Percentiles rank a stretch among this genome's conserved stretches.
Conservation (phyloP, 2,113 vertebrate genomes). For the Erythrocebus patas region DNA sequence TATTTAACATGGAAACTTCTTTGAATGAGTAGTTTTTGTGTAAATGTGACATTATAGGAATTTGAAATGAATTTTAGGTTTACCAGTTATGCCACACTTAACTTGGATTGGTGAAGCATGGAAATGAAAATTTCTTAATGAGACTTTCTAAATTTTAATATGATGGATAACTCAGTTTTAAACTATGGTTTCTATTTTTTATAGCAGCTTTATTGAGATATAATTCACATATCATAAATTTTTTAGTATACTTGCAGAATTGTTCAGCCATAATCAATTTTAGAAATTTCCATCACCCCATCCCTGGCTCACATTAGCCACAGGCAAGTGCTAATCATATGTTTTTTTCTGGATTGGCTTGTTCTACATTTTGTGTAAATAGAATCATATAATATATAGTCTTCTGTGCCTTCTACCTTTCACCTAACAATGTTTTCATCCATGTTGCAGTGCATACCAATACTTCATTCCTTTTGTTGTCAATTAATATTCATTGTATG, state of each 20-base stretch:
- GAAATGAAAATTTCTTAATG: conserved; percentile 23
- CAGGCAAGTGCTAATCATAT: neutral
- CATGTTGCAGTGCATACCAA: too few species aligned
- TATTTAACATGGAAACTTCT: neutral
- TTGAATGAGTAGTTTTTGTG: neutral
- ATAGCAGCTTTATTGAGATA: neutral
- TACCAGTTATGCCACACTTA: neutral
- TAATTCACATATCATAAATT: neutral
- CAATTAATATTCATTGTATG: too few species aligned
- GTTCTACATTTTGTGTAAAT: too few species aligned
- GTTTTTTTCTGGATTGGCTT: neutral
- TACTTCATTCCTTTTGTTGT: too few species aligned
- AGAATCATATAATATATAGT: too few species aligned
- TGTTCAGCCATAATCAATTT: neutral
- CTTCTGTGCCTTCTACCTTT: too few species aligned
- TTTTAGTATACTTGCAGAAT: neutral
- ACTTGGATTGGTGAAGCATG: neutral
- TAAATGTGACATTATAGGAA: neutral
- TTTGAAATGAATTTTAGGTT: conserved; percentile 37
- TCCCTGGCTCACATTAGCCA: neutral
- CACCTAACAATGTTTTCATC: too few species aligned
- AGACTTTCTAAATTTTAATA: neutral
- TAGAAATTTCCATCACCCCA: neutral
- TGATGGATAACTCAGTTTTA: neutral
- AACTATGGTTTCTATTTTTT: neutral